Base-by-base conservation (phyloP, 1,140 invertebrate genomes). In the Drosophila lacertosa region DNA sequence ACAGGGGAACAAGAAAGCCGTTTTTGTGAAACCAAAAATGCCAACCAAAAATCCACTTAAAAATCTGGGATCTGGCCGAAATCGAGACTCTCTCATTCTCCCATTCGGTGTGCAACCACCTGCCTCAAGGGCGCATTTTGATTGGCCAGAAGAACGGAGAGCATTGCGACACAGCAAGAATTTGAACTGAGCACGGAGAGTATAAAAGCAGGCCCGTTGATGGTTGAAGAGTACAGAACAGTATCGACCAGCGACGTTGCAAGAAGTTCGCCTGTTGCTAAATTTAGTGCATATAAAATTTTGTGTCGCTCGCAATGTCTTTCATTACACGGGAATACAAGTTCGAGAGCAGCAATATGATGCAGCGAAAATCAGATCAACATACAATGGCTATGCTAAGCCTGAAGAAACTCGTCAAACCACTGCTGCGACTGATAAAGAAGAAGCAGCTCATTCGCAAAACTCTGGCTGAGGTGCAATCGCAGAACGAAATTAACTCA, bases 321-420 rank as follows among this genome's bases (percentile, higher is more conserved):
- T 91, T 91, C 72, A 83, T 90, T 47, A 78, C 78, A 44, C 90
- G 83, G 66, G 88, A 91, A 90, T 91, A 91, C 74, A 91, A 91
- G 79, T 91, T 91, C 75, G 82, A 90, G 47, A 72, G 51, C 54
- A 81, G 73, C 69, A 64, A 50, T 10, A 69, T 55, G 47, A 79
- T 88, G 71, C 72, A 90, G 62, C 82, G 22, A 13, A 89, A 79
- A 74, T 86, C 82, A 76, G 82, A 90, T 84, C 86, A 90, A 57
- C 89, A 77, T 44, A 77, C 75, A 50, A 88, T 86, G 82, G 86
- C 89, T 20, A 88, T 90, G 78, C 81, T 77, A 47, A 91, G 92
- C 84, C 86, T 94, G 71, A 93, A 92, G 76, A 93, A 93, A 59
- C 91, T 94, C 18, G 71, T 94, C 78, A 91, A 91, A 71, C 91